Evolutionary conservation across 1,140 invertebrate genomes (phyloP), one percentile per base, ranked within the genome.

Genomic region (Harlomillsia oculata): DNA sequence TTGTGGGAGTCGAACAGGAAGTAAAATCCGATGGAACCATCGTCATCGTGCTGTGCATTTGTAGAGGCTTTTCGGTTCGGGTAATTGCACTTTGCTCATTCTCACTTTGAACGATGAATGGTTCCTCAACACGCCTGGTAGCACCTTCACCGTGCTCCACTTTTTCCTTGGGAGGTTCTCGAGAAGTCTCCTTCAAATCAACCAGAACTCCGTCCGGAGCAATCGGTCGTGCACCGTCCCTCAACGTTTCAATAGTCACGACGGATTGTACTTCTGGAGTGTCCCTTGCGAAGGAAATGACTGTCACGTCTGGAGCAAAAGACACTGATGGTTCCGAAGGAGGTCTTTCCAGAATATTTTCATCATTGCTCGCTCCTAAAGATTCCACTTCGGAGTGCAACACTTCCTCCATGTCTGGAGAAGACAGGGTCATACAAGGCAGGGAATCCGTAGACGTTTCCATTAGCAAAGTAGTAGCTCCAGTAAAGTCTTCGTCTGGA

Each of bases 361-460:
- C 0, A 48, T 32, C 3, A 30, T 48, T 20, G 30, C 45, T 16
- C 32, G 30, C 28, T 30, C 32, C 34, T n/a, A 37, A 32, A 26
- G 39, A 34, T 25, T 58, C 49, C 39, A 58, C 32, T 36, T 52
- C 56, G 32, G 18, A 34, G 9, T 40, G 34, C n/a, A 58, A 39
- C n/a, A 58, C 13, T 16, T 39, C 23, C 46, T 58, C 56, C 49
- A 58, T 52, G 32, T 58, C 56, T 21, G 48, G 28, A 11, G 41
- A 40, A n/a, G 48, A 40, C 32, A 51, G 49, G 14, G 56, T 58
- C 8, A 58, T n/a, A 23, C 40, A 39, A 3, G 56, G 56, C 49
- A 52, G 48, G 26, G 48, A 32, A n/a, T 32, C 39, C 37, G 36
- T 44, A 34, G 26, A 26, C n/a, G 46, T 32, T 16, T 48, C 45